Conservation (phyloP, 2,888 invertebrate genomes). For the Schrankia costaestrigalis region DNA sequence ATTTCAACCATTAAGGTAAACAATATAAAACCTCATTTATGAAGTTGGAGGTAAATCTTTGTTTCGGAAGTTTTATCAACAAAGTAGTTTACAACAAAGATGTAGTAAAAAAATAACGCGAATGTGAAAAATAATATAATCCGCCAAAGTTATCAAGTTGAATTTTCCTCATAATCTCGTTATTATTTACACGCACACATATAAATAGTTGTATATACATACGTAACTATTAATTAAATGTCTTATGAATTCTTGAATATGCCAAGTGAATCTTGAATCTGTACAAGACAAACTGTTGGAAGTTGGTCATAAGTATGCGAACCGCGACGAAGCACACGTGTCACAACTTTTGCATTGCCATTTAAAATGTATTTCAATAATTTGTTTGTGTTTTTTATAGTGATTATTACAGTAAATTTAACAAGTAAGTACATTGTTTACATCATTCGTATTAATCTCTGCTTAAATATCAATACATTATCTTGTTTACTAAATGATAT, state of each 20-base stretch:
- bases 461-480: too few relatives aligned
- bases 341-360: neutral
- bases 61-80: too few relatives aligned
- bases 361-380: conserved; percentile 12
- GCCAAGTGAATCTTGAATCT: too few relatives aligned
- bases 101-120: too few relatives aligned
- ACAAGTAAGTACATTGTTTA: conserved; percentile 26
- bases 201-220: neutral
- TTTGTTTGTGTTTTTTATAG: conserved; percentile 11
- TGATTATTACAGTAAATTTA: conserved; percentile 8
- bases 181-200: conserved; percentile 1
- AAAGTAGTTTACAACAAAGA: too few relatives aligned
- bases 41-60: too few relatives aligned
- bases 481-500: too few relatives aligned
- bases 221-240: neutral
- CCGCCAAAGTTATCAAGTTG: conserved; percentile 1
- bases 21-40: too few relatives aligned
- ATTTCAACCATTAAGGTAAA: too few relatives aligned
- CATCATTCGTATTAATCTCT: too few relatives aligned
- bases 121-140: neutral
- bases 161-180: conserved; percentile 7
- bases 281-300: too few relatives aligned
- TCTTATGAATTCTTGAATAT: neutral
- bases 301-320: neutral
- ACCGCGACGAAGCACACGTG: neutral